phyloP scores from a whole-genome alignment of 2,113 vertebrate species.

The Forbesichthys papilliferus region DNA sequence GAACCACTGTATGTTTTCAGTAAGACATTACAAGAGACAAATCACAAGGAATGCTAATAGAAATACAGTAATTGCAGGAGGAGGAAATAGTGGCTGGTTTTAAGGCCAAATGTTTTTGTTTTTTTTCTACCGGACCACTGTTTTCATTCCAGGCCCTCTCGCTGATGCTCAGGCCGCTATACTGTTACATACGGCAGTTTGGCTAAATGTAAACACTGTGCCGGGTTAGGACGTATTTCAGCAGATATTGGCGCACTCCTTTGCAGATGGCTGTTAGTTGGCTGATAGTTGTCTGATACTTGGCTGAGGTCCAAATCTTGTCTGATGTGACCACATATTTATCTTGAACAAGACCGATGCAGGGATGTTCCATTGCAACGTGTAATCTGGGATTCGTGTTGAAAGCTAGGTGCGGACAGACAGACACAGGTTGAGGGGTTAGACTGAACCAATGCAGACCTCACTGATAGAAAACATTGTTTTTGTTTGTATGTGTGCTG shows the following conservation, averaged over 20 bases:
- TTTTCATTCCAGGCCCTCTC: constrained; percentile 35
- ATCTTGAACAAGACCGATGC: constrained; percentile 14
- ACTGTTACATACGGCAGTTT: constrained; percentile 21
- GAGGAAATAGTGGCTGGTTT: constrained; percentile 46
- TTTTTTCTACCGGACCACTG: constrained; percentile 14
- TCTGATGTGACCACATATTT: constrained; percentile 49
- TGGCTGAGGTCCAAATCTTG: constrained; percentile 26
- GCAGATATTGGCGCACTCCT: constrained; percentile 28
- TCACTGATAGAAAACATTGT: background rate
- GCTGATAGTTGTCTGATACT: background rate
- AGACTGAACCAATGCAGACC: background rate
- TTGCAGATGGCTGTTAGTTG: constrained; percentile 42
- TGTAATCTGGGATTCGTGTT: constrained; percentile 37
- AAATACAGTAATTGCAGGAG: constrained; percentile 44
- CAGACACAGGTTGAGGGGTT: constrained; percentile 6
- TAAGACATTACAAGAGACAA: constrained; percentile 27
- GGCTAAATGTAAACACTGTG: constrained; percentile 4
- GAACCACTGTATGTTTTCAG: constrained; percentile 12
- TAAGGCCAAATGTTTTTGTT: constrained; percentile 44
- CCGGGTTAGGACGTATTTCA: constrained; percentile 37
- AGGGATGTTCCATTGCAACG: constrained; percentile 16
- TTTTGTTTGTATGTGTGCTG: no score
- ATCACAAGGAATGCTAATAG: constrained; percentile 47
- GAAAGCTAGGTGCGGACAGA: constrained; percentile 42
- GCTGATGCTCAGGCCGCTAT: constrained; percentile 16